Conservation (phyloP, 2,797 vertebrate genomes). For the Petrocephalus sullivani region DNA sequence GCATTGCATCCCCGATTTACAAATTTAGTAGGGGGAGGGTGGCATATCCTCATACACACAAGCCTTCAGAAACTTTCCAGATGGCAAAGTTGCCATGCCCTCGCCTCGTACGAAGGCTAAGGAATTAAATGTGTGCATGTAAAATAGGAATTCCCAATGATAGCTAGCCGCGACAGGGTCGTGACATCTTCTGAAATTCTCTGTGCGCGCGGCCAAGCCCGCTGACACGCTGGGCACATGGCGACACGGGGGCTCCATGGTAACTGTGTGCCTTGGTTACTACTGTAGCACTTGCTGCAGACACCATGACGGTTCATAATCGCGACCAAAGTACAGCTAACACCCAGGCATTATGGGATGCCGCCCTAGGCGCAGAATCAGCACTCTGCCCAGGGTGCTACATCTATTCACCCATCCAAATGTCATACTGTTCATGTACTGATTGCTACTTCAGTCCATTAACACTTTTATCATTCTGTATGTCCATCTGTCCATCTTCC, state of each 20-base stretch:
- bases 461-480: not conserved
- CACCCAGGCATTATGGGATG: not conserved
- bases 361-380: not conserved
- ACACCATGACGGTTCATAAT: not conserved
- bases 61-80: not conserved
- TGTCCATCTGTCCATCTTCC: not conserved
- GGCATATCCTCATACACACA: not conserved
- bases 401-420: not conserved
- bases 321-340: not conserved
- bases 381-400: not conserved
- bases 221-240: not conserved
- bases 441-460: not conserved
- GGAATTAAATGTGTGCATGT: not conserved
- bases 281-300: not conserved
- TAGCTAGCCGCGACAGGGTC: not conserved
- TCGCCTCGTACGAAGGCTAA: not conserved
- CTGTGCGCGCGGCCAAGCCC: not conserved
- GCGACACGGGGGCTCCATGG: not conserved
- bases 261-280: not conserved
- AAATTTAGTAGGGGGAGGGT: not conserved
- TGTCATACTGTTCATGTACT: not conserved
- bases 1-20: not conserved
- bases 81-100: not conserved
- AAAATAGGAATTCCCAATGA: not conserved
- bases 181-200: not conserved